These are phyloP conservation scores for Drosophila koepferae DNA, from an alignment of 2,888 invertebrate genomes.

Conservation along the genomic window DNA sequence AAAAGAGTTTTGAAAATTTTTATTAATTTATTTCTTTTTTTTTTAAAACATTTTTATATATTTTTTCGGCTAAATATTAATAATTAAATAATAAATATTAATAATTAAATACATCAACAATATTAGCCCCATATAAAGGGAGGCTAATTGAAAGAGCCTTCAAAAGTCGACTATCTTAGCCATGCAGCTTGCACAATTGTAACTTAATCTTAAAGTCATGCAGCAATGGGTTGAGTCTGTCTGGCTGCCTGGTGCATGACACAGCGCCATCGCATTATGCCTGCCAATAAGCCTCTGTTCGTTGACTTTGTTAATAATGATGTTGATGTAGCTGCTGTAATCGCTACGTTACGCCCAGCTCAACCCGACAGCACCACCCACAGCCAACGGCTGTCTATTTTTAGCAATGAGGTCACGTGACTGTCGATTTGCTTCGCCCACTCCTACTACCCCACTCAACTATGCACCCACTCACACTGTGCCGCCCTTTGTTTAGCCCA, in stretches of 20 bases:
- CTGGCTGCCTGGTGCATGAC: conserved; percentile 47
- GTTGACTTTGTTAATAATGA: conserved; percentile 78
- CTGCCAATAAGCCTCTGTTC: conserved; percentile 62
- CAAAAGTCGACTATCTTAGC: conserved; percentile 3
- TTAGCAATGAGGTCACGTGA: conserved; percentile 72
- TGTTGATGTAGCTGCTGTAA: conserved; percentile 50
- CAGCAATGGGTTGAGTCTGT: conserved; percentile 5
- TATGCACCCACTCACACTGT: background rate
- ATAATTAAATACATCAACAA: too few species aligned
- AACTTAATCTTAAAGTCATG: conserved; percentile 50
- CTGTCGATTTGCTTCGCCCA: conserved; percentile 25
- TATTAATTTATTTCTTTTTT: too few species aligned
- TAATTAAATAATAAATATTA: too few species aligned
- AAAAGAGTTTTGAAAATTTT: too few species aligned
- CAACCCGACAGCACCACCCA: background rate
- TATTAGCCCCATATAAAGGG: background rate
- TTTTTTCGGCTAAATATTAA: too few species aligned
- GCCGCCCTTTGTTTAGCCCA: conserved; percentile 44
- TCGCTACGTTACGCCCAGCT: conserved; percentile 24
- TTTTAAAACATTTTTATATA: too few species aligned
- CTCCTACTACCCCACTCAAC: background rate
- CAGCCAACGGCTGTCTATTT: conserved; percentile 42
- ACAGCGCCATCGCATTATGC: conserved; percentile 64
- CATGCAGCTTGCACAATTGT: conserved; percentile 3
- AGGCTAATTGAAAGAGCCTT: conserved; percentile 26